Conservation (phyloP, 2,113 vertebrate genomes). For the Nansenia antarctica region DNA sequence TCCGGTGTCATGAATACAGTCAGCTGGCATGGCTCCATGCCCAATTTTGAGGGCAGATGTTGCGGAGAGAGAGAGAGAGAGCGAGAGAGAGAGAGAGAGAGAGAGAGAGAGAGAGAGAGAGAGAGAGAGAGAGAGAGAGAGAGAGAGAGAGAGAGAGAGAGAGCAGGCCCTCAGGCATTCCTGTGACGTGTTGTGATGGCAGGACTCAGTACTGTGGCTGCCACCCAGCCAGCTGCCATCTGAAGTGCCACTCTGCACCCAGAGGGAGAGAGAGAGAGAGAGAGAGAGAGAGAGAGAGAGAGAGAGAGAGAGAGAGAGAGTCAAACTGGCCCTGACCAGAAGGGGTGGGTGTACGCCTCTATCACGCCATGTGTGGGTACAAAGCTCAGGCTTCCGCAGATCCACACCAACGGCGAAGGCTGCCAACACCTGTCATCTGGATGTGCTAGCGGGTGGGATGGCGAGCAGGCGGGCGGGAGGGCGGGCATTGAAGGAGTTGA, state of each 20-base stretch:
- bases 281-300: conserved; percentile 32
- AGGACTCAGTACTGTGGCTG: conserved; percentile 45
- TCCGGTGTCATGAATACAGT: conserved; percentile 59
- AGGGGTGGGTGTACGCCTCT: conserved; percentile 22
- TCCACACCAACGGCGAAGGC: conserved; percentile 10
- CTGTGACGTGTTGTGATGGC: conserved; percentile 38
- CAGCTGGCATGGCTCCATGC: conserved; percentile 63
- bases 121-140: no score
- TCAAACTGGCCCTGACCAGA: conserved; percentile 61
- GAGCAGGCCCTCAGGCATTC: conserved; percentile 51
- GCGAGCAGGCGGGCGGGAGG: no score
- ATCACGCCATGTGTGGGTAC: conserved; percentile 38
- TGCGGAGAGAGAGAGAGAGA: conserved; percentile 50
- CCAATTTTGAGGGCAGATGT: conserved; percentile 78
- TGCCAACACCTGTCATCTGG: conserved; percentile 62
- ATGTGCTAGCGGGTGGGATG: conserved; percentile 34
- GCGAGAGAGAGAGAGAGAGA: no score
- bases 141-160: conserved; percentile 19
- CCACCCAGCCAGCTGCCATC: conserved; percentile 61
- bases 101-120: no score
- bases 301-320: conserved; percentile 33
- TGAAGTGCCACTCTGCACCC: conserved; percentile 53
- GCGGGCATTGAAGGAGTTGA: no score
- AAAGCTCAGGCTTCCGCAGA: conserved; percentile 34
- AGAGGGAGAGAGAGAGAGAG: conserved; percentile 20